Evolutionary conservation across 2,113 vertebrate genomes (phyloP), one percentile per base, ranked within the genome.

Genomic region (Alethe castanea): DNA sequence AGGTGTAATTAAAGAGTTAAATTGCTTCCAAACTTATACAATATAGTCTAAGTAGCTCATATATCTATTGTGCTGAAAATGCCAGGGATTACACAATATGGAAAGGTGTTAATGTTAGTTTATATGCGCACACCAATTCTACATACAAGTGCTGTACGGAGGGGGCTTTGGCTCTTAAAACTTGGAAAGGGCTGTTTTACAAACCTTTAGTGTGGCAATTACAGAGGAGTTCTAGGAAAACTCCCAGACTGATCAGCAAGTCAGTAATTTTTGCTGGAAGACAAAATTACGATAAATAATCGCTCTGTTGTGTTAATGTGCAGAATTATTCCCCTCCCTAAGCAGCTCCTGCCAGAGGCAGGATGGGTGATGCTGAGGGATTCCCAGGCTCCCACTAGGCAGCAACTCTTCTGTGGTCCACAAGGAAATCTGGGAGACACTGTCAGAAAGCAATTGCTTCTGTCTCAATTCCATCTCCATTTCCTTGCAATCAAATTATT

Each of bases 121-220:
- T 36, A 40, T 19, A 66, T 3, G 52, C 9, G n/a, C 38, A 45
- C 22, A 25, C 13, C 24, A 62, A n/a, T 45, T 56, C 12, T 42
- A 22, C 4, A 8, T 3, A 19, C 2, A 36, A 82, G 19, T 3
- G n/a, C 36, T 52, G 33, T 9, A 26, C 0, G 0, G 50, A 67
- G 22, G 54, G 65, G 36, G 9, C 33, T 12, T 28, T 15, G 3
- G 9, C 29, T 50, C 19, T 22, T 6, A 18, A 11, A 11, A 53
- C 14, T 14, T 16, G 11, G 11, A 25, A 31, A 9, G 38, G 48
- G 59, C 15, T 73, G 54, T 33, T 92, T 7, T 44, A 7, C 50
- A 74, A 88, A 50, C 33, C 38, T n/a, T 36, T 15, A n/a, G 24
- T 0, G 7, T 23, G 40, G 14, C 60, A 74, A 59, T 38, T 17